Conservation (phyloP, 2,888 invertebrate genomes). For the Parnassius apollo region DNA sequence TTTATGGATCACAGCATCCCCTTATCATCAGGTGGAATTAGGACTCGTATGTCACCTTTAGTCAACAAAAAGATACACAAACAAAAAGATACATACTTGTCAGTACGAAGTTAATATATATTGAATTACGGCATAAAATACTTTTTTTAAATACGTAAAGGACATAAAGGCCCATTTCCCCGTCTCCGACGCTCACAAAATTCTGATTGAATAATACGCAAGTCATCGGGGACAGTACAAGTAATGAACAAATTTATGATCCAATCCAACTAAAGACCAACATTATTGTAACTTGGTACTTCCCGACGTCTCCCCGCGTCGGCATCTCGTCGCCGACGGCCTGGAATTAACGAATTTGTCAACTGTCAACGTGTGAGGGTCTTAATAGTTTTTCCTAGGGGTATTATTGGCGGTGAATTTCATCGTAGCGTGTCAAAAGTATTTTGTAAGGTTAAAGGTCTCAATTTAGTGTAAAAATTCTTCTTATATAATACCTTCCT, state of each 20-base stretch:
- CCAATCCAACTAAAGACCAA: constrained; percentile 25
- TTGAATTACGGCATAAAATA: too few relatives aligned
- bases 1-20: too few relatives aligned
- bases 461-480: background rate
- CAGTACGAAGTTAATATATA: too few relatives aligned
- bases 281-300: constrained; percentile 25
- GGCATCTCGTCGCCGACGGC: constrained; percentile 35
- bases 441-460: constrained; percentile 32
- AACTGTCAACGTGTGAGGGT: constrained; percentile 65
- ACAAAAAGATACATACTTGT: too few relatives aligned
- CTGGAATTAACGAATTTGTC: constrained; percentile 77
- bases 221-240: constrained; percentile 23
- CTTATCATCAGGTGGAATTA: too few relatives aligned
- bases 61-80: too few relatives aligned
- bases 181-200: constrained; percentile 11
- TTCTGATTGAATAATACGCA: constrained; percentile 26
- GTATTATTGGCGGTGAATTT: constrained; percentile 27
- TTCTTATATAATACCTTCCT: too few relatives aligned
- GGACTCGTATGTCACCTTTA: too few relatives aligned
- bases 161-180: background rate
- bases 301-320: constrained; percentile 17
- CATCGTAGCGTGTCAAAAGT: constrained; percentile 14
- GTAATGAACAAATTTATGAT: constrained; percentile 25
- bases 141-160: background rate
- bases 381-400: constrained; percentile 72